Evolutionary conservation across 1,140 invertebrate species (phyloP), one percentile per base, ranked within the genome.

Genomic region (Eulimnadia texana): DNA sequence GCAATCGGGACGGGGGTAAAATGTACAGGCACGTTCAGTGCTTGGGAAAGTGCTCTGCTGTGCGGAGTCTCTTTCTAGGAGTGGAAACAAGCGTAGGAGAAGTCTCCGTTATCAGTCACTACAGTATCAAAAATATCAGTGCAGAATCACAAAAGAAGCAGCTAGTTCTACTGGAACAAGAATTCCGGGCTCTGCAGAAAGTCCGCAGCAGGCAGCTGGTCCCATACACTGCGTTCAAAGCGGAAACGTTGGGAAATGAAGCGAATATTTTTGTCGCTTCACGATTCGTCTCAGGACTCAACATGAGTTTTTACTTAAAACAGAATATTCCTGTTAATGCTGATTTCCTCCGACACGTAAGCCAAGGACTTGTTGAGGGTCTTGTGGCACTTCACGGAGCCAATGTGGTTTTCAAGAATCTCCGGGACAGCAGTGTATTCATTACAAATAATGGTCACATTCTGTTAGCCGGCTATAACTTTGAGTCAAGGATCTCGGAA

Each of bases 351-450:
- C 77, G 82, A 13, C 75, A 80, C 70, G 78, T 85, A 63, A 78
- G 82, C 1, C 72, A 70, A 6, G 82, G 82, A 51, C 75, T 88
- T 22, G 69, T 90, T 0, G 75, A 78, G 53, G 83, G 82, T 1
- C 66, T 91, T 3, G 72, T 80, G 19, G 88, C 82, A 70, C 72
- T 91, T 13, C 88, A 90, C 68, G 74, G 79, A 51, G 88, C 88
- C 68, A 84, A 84, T 66, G 80, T 90, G 9, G 83, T 86, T 1
- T 86, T 90, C 70, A 85, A 84, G 68, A 81, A 85, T 73, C 68
- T 91, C 9, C 72, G 81, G 16, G 19, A 27, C 19, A 61, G 60
- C 28, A 56, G 51, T 13, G 42, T 61, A 27, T 20, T 58, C 67
- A 77, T 85, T 19, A 51, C 49, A 13, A 61, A 19, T 33, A 65